phyloP scores from a whole-genome alignment of 2,113 vertebrate species.

The Gorilla gorilla region DNA sequence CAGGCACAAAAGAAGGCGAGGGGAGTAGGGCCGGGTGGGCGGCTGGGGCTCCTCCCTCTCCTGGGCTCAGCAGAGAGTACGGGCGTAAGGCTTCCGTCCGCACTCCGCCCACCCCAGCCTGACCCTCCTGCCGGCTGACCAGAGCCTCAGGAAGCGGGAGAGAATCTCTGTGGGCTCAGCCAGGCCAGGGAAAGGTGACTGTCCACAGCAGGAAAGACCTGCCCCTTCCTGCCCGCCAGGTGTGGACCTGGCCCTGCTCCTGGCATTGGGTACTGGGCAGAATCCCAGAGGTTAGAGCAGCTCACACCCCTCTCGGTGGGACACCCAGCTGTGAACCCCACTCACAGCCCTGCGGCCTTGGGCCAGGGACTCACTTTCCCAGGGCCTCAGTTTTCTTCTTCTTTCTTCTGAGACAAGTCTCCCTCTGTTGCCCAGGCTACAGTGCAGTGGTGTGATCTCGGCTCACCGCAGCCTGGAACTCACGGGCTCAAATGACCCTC shows the following conservation, averaged over 20 bases:
- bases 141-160: neutral
- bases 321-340: accelerated
- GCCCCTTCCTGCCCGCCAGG: neutral
- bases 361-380: neutral
- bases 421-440: too few relatives aligned
- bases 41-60: neutral
- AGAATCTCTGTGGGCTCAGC: accelerated
- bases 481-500: too few relatives aligned
- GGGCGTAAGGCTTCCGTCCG: accelerated
- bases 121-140: neutral
- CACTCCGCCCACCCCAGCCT: neutral
- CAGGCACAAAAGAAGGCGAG: neutral
- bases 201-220: neutral
- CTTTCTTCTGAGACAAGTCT: too few relatives aligned
- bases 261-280: neutral
- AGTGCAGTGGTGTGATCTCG: too few relatives aligned
- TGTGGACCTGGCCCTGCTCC: neutral
- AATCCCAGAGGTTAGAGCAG: neutral
- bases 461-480: too few relatives aligned
- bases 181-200: neutral
- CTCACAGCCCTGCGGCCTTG: neutral
- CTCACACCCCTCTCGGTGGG: neutral
- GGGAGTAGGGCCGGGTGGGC: accelerated
- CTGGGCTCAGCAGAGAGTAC: neutral
- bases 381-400: neutral